Conservation (phyloP, 2,888 invertebrate genomes). For the Noctuana brunneofusca region DNA sequence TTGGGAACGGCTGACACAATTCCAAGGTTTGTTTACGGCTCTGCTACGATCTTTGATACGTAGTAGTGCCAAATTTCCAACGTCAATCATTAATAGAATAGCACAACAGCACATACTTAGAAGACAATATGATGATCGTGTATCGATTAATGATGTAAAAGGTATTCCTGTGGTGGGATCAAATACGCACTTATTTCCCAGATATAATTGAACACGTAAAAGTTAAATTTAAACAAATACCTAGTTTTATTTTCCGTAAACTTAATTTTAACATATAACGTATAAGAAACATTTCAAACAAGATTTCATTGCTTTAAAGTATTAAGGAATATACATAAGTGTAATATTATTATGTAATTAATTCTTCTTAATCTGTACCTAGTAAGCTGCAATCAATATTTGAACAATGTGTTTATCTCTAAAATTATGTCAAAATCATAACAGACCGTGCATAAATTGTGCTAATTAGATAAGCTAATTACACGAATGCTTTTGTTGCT, state of each 20-base stretch:
- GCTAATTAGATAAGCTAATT: conserved; percentile 33
- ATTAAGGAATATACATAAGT: too few relatives aligned
- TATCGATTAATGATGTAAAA: too few relatives aligned
- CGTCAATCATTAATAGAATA: background rate
- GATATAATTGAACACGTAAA: too few relatives aligned
- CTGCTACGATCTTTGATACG: conserved; percentile 3
- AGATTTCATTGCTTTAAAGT: too few relatives aligned
- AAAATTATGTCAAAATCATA: conserved; percentile 27
- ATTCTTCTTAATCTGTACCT: background rate
- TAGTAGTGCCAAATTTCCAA: conserved; percentile 8
- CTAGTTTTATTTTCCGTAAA: too few relatives aligned
- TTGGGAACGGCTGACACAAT: conserved; percentile 24
- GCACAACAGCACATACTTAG: background rate
- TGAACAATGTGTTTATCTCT: background rate
- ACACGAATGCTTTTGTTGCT: conserved; percentile 27
- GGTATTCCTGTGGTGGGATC: too few relatives aligned
- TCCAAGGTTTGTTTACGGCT: conserved; percentile 26
- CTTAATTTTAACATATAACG: too few relatives aligned
- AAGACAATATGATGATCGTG: background rate
- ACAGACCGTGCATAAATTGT: conserved; percentile 26
- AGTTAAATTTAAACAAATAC: too few relatives aligned
- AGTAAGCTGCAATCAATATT: background rate
- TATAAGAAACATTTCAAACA: too few relatives aligned
- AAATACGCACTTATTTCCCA: too few relatives aligned
- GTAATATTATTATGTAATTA: too few relatives aligned